Conservation (phyloP, 2,888 invertebrate genomes). For the Stomorhina lunata region DNA sequence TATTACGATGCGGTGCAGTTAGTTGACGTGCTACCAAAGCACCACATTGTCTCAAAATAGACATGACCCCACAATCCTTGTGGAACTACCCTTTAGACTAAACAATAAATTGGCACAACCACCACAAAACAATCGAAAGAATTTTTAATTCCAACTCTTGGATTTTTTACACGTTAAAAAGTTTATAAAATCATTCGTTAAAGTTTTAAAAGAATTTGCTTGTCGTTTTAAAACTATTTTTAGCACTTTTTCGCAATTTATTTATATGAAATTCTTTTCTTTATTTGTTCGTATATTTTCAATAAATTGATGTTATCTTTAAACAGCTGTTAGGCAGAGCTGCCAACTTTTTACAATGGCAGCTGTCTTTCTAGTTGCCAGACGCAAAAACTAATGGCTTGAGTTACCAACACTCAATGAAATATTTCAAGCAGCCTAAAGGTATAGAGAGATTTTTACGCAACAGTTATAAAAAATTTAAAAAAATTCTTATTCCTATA, state of each 20-base stretch:
- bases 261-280: not conserved
- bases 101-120: not conserved
- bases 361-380: no score
- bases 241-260: not conserved
- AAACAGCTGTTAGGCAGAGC: not conserved
- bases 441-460: no score
- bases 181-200: not conserved
- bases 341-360: conserved; percentile 6
- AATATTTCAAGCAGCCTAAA: no score
- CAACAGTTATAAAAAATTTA: no score
- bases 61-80: conserved; percentile 53
- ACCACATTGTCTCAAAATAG: conserved; percentile 70
- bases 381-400: no score
- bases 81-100: not conserved
- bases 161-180: not conserved
- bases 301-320: not conserved
- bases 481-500: no score
- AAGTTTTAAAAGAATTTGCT: not conserved
- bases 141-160: not conserved
- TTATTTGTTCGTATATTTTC: not conserved
- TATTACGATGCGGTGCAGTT: conserved; percentile 3
- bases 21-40: conserved; percentile 62
- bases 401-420: no score
- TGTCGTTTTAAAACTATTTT: conserved; percentile 12
- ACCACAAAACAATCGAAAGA: not conserved